A percentile compares a stretch with the other conserved stretches of the same genome.
Conservation (phyloP, 2,113 vertebrate species). For the Pseudorasbora parva region DNA sequence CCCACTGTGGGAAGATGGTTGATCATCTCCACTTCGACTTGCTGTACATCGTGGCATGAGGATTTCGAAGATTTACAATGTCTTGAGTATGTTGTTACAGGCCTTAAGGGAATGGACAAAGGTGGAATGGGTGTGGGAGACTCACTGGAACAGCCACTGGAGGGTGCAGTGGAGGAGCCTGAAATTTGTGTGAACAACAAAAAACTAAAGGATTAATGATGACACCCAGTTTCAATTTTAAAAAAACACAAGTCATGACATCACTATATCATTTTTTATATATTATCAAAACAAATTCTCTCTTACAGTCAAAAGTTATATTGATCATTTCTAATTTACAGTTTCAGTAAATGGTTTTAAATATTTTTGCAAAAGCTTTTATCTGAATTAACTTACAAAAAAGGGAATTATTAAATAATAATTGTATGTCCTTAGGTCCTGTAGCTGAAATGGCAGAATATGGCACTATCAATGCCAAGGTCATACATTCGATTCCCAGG, state of each 20-base stretch:
- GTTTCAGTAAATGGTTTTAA: background rate
- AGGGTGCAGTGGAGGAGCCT: constrained; percentile 49
- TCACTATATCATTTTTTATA: background rate
- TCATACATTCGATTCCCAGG: background rate
- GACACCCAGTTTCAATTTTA: background rate
- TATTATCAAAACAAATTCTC: background rate
- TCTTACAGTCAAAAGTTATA: background rate
- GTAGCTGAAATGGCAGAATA: background rate
- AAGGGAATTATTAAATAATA: background rate
- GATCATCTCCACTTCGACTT: constrained; percentile 83
- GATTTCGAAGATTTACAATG: constrained; percentile 44
- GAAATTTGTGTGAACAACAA: constrained; percentile 20
- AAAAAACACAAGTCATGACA: background rate
- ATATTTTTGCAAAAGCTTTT: background rate
- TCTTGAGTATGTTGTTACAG: constrained; percentile 32
- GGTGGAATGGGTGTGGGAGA: constrained; percentile 56
- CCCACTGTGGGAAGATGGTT: constrained; percentile 51
- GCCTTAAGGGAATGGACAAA: constrained; percentile 55
- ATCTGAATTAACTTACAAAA: background rate
- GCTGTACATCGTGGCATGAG: constrained; percentile 74
- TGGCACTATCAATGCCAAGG: background rate
- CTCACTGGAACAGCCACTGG: constrained; percentile 53
- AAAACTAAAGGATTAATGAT: background rate
- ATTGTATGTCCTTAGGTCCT: background rate
- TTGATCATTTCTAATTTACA: background rate